Evolutionary conservation across 2,888 invertebrate species (phyloP), one percentile per base, ranked within the genome.

Genomic region (Ethmia dodecea): DNA sequence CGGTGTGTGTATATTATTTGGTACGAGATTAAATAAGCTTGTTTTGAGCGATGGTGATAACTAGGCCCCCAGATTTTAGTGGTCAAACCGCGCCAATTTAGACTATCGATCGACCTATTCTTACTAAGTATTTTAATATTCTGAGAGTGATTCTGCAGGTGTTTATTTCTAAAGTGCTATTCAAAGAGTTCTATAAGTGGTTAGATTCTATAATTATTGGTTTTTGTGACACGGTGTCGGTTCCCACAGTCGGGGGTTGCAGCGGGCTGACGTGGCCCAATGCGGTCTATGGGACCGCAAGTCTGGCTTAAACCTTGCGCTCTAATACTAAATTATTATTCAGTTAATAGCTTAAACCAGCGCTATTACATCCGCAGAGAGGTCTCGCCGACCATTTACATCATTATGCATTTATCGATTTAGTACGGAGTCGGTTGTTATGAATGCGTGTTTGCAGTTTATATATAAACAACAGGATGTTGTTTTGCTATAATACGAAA

Each of bases 321-420:
- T 40, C 38, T 39, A 35, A 36, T 46, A 45, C 45, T 49, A 49
- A 57, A 58, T 62, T 59, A 56, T 58, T 49, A 47, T 49, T 48
- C 45, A 52, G 42, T 45, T 62, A 59, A 67, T 58, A 56, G 52
- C 53, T 41, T 42, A 45, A 55, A 57, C 43, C 39, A 13, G 22
- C 40, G 37, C 45, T 47, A 58, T 59, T 52, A 53, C 49, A 45
- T 37, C 46, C 37, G 36, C 40, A 38, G 37, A 47, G 42, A 46
- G 48, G 40, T 52, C 45, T 34, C 44, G 38, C 41, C 45, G 38
- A 47, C 45, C 42, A 43, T 47, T 55, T 49, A 49, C 40, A 43
- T 45, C 45, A 53, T 52, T 56, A 54, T 48, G 43, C 50, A 59
- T 51, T 67, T 74, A 69, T 64, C 61, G 60, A 71, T 73, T 70